phyloP scores from a whole-genome alignment of 2,113 vertebrate genomes.

The Nycticorax nycticorax region DNA sequence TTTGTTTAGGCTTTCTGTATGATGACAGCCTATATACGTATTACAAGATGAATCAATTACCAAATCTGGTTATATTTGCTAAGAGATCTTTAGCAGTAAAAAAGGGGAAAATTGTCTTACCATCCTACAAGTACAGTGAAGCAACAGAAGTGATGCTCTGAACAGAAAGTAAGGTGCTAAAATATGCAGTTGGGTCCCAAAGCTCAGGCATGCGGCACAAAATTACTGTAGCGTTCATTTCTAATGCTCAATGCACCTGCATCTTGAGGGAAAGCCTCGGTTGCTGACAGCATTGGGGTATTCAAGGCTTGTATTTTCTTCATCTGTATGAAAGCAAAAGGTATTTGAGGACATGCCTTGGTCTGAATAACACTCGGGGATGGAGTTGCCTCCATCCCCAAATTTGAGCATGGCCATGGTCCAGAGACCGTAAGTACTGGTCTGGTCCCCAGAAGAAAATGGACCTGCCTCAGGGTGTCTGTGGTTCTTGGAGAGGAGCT shows the following conservation, averaged over 20 bases:
- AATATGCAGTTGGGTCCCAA: neutral
- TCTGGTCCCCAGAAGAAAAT: neutral
- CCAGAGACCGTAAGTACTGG: neutral
- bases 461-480: neutral
- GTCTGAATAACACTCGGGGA: neutral
- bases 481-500: neutral
- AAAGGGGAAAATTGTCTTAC: neutral
- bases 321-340: neutral
- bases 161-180: neutral
- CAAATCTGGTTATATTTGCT: neutral
- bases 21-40: neutral
- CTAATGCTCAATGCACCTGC: neutral
- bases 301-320: neutral
- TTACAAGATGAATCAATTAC: neutral
- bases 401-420: rapidly evolving
- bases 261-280: rapidly evolving
- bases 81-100: neutral
- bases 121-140: neutral
- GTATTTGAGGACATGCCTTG: neutral
- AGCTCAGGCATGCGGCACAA: neutral
- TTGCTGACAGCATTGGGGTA: neutral
- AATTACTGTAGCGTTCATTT: neutral
- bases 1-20: neutral
- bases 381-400: neutral
- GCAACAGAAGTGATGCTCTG: neutral